Percentiles rank a stretch among this genome's conserved stretches.
These are phyloP conservation scores for Melieria crassipennis DNA, from an alignment of 2,888 invertebrate species.

Conservation along the genomic window DNA sequence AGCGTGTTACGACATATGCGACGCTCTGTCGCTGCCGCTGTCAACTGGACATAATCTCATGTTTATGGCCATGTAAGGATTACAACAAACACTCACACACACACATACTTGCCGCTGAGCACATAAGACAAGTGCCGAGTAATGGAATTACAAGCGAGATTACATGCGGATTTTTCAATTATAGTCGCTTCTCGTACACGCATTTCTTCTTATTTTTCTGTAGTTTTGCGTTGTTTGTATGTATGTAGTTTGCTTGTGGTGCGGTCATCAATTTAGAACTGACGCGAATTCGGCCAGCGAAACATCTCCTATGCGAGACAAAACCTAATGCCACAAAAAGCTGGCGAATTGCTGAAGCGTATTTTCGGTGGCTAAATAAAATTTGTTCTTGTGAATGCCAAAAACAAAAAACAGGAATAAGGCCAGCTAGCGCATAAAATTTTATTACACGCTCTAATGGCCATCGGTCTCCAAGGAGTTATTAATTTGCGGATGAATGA, in stretches of 20 bases:
- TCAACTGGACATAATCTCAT: slow-evolving; percentile 31
- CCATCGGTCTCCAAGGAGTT: slow-evolving; percentile 25
- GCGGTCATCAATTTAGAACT: no score
- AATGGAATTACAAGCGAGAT: slow-evolving; percentile 26
- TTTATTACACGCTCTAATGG: slow-evolving; percentile 22
- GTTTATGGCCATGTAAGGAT: slow-evolving; percentile 31
- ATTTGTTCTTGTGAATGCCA: no score
- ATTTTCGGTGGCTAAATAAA: no score
- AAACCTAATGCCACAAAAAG: no score
- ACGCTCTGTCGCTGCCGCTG: background rate
- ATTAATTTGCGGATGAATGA: slow-evolving; percentile 6
- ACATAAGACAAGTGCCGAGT: slow-evolving; percentile 22
- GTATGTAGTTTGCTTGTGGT: no score
- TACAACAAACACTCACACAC: slow-evolving; percentile 4
- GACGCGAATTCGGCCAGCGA: no score
- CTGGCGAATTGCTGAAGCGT: no score
- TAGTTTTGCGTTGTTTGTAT: no score
- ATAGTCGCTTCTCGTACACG: slow-evolving; percentile 8
- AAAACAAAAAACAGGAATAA: background rate
- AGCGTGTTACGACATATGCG: background rate
- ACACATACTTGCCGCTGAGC: slow-evolving; percentile 2
- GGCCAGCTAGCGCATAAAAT: slow-evolving; percentile 19
- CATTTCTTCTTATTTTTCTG: no score
- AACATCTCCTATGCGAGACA: no score
- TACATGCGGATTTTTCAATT: slow-evolving; percentile 34